phyloP scores from a whole-genome alignment of 2,888 invertebrate genomes.

The Mechanitis messenoides region DNA sequence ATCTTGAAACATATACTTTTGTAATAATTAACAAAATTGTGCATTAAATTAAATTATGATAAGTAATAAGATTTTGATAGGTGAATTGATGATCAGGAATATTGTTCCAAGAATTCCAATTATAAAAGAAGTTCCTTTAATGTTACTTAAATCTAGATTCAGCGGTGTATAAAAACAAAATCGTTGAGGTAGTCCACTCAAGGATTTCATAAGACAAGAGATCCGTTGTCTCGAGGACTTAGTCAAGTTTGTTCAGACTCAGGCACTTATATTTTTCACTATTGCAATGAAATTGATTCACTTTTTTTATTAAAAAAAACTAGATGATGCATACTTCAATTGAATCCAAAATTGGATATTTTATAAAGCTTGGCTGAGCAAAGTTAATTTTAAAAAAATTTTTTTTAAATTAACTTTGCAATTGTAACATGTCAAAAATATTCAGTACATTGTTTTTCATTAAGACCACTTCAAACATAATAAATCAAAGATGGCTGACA shows the following conservation, averaged over 20 bases:
- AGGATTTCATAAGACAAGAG: conserved; percentile 42
- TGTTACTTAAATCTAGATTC: conserved; percentile 23
- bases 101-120: conserved; percentile 16
- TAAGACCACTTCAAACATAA: too few species aligned
- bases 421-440: too few species aligned
- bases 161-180: conserved; percentile 32
- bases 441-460: too few species aligned
- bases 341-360: too few species aligned
- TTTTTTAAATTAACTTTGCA: too few species aligned
- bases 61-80: background rate
- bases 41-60: background rate
- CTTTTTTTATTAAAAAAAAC: conserved; percentile 2
- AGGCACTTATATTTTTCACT: conserved; percentile 33
- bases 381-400: too few species aligned
- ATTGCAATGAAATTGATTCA: conserved; percentile 29
- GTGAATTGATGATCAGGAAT: background rate
- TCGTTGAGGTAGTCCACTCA: conserved; percentile 34
- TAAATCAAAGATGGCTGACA: conserved; percentile 1
- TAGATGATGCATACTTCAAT: background rate
- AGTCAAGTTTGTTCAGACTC: conserved; percentile 37
- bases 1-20: too few species aligned
- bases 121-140: conserved; percentile 20
- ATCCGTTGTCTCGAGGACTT: conserved; percentile 40
- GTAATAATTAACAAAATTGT: background rate
- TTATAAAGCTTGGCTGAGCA: too few species aligned